Base-by-base conservation (phyloP, 2,888 invertebrate genomes). In the Lithophane ornitopus region DNA sequence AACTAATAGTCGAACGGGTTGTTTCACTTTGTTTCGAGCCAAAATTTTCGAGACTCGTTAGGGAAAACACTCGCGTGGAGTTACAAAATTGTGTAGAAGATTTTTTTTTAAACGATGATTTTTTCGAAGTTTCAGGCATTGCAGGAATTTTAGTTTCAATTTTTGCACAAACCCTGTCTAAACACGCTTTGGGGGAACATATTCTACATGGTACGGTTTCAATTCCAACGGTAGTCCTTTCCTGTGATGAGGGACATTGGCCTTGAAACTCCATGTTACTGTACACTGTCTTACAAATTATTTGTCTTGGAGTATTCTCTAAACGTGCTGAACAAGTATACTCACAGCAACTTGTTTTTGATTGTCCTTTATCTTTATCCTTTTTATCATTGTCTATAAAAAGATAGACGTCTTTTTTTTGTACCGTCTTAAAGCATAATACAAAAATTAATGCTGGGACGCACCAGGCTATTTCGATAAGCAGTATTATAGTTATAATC, bases 401-500 rank as follows among this genome's bases (percentile, higher is more conserved):
- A 9, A 89, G 78, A 61, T 85, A 88, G 11, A 86, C 81, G 39
- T 76, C 79, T 63, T 82, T 87, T 49, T 82, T 88, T 54, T 87
- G 81, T 2, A 80, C 85, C 26, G 82, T 88, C 82, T 81, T 90
- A 1, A 70, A 68, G 68, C 80, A 90, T 56, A 88, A 44, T 63
- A 92, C 70, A 74, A 86, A 92, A 19, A 89, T 76, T 34, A 92
- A 75, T n/a, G 91, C 89, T 26, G 91, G 92, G 19, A 95, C 87
- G 78, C 95, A 95, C 94, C 95, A 95, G 26, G 91, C 84, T 54
- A 95, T 61, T 91, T 96, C 95, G 12, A 95, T 74, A 12, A 94
- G 62, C 44, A 96, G 75, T 74, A 96, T 90, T 22, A 92, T 59
- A 1, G 85, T 65, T 75, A 96, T 80, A 52, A 96, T 81, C 22